These are phyloP conservation scores for Phortica variegata DNA, from an alignment of 1,140 invertebrate species.

Conservation along the genomic window DNA sequence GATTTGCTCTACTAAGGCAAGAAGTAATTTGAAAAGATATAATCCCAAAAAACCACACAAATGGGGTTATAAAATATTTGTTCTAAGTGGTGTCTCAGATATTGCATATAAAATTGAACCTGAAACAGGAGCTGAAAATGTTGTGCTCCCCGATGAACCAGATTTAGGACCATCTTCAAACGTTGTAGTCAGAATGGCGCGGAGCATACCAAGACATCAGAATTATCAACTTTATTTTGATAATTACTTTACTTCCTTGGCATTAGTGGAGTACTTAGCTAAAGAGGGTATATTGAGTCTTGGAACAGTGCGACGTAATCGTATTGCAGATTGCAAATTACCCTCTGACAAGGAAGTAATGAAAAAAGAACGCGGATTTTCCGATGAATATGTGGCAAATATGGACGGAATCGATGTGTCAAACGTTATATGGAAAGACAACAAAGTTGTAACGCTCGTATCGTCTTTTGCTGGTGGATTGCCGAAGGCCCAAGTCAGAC, in stretches of 20 bases:
- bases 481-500: too few species aligned
- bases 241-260: conserved; percentile 14
- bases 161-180: conserved; percentile 36
- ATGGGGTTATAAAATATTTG: conserved; percentile 25
- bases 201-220: not conserved
- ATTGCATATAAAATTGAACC: conserved; percentile 50
- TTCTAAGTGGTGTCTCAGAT: conserved; percentile 49
- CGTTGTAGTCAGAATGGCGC: conserved; percentile 7
- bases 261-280: too few species aligned
- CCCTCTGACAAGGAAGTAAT: not conserved
- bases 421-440: too few species aligned
- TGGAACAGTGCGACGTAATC: too few species aligned
- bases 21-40: conserved; percentile 11
- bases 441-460: conserved; percentile 43
- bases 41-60: conserved; percentile 5
- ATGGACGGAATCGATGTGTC: conserved; percentile 35
- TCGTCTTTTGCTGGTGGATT: conserved; percentile 32
- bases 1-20: conserved; percentile 3
- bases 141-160: conserved; percentile 11
- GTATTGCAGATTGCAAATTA: too few species aligned
- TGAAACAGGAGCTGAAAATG: conserved; percentile 34
- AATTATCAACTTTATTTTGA: conserved; percentile 29
- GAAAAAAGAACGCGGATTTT: conserved; percentile 5
- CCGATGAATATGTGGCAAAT: too few species aligned
- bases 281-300: not conserved